A percentile compares a stretch with the other conserved stretches of the same genome.
Conservation (phyloP, 2,113 vertebrate species). For the Budorcas taxicolor region DNA sequence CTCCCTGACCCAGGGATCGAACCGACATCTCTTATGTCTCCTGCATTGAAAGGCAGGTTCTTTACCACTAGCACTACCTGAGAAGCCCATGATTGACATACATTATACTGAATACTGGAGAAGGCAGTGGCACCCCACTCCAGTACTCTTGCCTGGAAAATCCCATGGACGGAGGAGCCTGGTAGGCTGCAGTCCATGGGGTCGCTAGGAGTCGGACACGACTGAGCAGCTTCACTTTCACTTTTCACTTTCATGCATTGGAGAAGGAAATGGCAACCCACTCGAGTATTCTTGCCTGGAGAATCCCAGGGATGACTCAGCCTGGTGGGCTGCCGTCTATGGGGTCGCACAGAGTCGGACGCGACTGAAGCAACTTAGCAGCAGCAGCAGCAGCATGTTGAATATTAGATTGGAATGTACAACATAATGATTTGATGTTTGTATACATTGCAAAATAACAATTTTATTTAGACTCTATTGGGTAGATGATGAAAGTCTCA, state of each 20-base stretch:
- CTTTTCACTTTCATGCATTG: too few species aligned
- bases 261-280: too few species aligned
- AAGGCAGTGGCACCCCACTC: too few species aligned
- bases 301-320: rapidly evolving
- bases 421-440: not conserved
- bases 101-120: not conserved
- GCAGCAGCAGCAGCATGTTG: not conserved
- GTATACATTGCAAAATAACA: not conserved
- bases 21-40: not conserved
- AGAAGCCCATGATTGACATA: not conserved
- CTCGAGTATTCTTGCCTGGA: too few species aligned
- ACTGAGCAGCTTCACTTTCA: too few species aligned
- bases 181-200: too few species aligned
- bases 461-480: not conserved
- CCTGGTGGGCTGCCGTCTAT: rapidly evolving
- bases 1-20: not conserved
- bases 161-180: too few species aligned
- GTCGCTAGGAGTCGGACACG: too few species aligned
- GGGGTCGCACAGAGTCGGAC: not conserved
- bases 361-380: not conserved
- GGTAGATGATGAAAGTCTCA: not conserved
- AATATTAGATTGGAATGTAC: not conserved
- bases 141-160: too few species aligned
- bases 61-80: not conserved
- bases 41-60: not conserved